A percentile compares a stretch with the other conserved stretches of the same genome.
These are phyloP conservation scores for Lepisosteus osseus DNA, from an alignment of 2,113 vertebrate genomes.

Conservation along the genomic window DNA sequence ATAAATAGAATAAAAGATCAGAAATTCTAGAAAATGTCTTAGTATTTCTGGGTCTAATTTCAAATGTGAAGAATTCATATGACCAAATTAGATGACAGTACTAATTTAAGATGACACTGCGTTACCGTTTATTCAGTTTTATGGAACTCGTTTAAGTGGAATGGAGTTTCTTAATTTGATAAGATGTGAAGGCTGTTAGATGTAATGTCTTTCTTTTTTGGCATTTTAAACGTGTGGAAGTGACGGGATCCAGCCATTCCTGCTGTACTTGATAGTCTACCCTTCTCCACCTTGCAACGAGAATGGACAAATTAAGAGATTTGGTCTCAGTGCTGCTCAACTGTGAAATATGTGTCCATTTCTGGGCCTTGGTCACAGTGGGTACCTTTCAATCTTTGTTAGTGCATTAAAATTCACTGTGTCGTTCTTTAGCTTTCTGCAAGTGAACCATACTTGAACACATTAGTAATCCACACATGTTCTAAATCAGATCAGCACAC, in stretches of 20 bases:
- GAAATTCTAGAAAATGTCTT: conserved; percentile 61
- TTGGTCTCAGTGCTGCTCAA: conserved; percentile 75
- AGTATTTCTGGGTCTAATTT: conserved; percentile 63
- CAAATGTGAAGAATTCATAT: conserved; percentile 56
- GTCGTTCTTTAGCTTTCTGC: conserved; percentile 84
- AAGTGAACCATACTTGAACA: conserved; percentile 77
- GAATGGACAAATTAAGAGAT: conserved; percentile 77
- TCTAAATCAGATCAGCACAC: conserved; percentile 64
- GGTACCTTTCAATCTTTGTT: conserved; percentile 92
- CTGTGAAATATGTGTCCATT: conserved; percentile 81
- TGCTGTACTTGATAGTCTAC: conserved; percentile 76
- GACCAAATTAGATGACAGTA: conserved; percentile 64
- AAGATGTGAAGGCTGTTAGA: conserved; percentile 76
- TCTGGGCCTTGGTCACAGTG: conserved; percentile 79
- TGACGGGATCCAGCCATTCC: conserved; percentile 80
- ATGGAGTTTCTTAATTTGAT: conserved; percentile 74
- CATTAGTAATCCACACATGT: conserved; percentile 71
- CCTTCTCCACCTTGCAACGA: conserved; percentile 70
- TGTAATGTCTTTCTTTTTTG: conserved; percentile 75
- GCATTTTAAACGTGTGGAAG: conserved; percentile 85
- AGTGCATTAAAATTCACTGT: conserved; percentile 87
- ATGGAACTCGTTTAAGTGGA: conserved; percentile 85
- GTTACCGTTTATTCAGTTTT: conserved; percentile 81
- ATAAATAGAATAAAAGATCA: no score
- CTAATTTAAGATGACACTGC: conserved; percentile 77